Conservation (phyloP, 2,113 vertebrate species). For the Ptilonorhynchus violaceus region DNA sequence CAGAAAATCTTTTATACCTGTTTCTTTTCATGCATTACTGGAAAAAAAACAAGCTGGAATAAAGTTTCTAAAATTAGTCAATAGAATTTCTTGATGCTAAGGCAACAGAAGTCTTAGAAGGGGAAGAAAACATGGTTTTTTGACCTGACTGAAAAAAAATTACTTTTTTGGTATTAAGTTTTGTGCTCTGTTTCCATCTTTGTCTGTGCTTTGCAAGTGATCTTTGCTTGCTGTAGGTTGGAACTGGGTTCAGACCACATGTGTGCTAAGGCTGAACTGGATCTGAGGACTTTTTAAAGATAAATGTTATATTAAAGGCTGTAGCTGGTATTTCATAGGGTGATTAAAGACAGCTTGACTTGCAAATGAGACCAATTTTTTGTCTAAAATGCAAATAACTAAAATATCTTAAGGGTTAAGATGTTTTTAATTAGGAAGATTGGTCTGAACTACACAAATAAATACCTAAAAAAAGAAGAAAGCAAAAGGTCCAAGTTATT, state of each 20-base stretch:
- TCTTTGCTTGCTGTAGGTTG: neutral
- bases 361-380: neutral
- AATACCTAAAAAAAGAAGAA: neutral
- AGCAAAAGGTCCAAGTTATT: neutral
- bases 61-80: neutral
- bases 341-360: neutral
- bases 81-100: neutral
- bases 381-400: neutral
- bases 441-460: neutral
- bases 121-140: fast-evolving
- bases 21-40: neutral
- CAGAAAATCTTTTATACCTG: neutral
- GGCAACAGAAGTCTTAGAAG: neutral
- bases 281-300: neutral
- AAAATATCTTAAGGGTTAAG: neutral
- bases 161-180: neutral
- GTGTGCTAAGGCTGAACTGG: neutral
- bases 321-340: neutral
- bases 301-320: neutral
- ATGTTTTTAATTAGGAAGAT: neutral
- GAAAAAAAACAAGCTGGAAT: neutral
- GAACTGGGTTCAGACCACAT: neutral
- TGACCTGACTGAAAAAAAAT: neutral
- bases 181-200: neutral
- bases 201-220: neutral